Base-by-base conservation (phyloP, 2,113 vertebrate species). In the Prochilodus magdalenae region DNA sequence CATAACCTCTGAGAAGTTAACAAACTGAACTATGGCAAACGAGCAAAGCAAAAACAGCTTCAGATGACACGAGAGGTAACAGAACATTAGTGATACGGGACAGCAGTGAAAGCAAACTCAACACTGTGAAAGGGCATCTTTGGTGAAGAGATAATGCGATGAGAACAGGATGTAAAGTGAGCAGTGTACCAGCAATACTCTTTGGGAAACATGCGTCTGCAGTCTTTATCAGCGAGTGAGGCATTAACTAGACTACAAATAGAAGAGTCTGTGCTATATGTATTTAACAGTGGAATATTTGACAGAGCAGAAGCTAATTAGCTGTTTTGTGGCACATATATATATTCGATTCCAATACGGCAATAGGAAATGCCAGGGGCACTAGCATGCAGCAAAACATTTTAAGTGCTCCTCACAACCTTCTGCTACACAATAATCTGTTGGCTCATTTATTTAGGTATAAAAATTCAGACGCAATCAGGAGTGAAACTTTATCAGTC, bases 341-440 rank as follows among this genome's bases (percentile, higher is more conserved):
- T 60, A 75, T 60, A 44, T 18, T 69, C 63, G 70, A 60, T 65
- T 47, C 57, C 29, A 55, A 49, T 78, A 44, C 49, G 75, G 70
- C 62, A n/a, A 22, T 74, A 33, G 65, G 7, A 24, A 83, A 76
- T 59, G 62, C 81, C 74, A 57, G 44, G 40, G 36, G 62, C 24
- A n/a, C 40, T 14, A 75, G 80, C 65, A 83, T 80, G 77, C 77
- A 86, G 70, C 75, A 83, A 26, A 44, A 13, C 47, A 59, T 75
- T 51, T 14, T 40, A 79, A 47, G 40, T 44, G 49, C 10, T 55
- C 20, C 26, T 62, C 62, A 66, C 60, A 66, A 65, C 27, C 75
- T 77, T 33, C 62, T 7, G 47, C 15, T 16, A 40, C 13, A 5
- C 3, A 69, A 70, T 16, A 70, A 70, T 33, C 8, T 40, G 13